Conservation (phyloP, 92 coral and sea anemone genomes). For the Siderastrea siderea region DNA sequence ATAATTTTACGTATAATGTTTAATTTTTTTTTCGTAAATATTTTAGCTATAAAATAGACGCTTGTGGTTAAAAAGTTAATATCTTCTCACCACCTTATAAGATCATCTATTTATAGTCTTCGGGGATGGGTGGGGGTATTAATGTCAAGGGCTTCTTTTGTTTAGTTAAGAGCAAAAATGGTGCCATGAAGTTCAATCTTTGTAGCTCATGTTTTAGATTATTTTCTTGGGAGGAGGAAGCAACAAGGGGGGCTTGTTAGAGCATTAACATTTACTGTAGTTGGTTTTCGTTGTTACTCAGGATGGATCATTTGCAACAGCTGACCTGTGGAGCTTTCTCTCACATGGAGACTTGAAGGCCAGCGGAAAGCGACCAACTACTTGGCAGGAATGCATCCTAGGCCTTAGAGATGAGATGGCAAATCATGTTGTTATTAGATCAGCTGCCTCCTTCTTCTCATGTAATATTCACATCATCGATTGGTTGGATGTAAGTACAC, state of each 20-base stretch:
- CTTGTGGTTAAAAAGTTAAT: not conserved
- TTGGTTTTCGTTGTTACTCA: not conserved
- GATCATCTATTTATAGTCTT: not conserved
- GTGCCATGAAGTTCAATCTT: not conserved
- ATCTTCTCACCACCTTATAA: not conserved
- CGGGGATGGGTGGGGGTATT: not conserved
- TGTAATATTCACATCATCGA: conserved; percentile 65
- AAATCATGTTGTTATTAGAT: conserved; percentile 56
- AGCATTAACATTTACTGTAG: conserved; percentile 2
- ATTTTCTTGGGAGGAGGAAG: not conserved
- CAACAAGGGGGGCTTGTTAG: not conserved
- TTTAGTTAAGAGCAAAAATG: not conserved
- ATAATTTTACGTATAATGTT: not conserved
- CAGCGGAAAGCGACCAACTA: conserved; percentile 45
- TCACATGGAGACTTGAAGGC: conserved; percentile 53
- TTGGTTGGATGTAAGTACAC: conserved; percentile 63
- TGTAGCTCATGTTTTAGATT: not conserved
- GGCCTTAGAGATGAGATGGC: conserved; percentile 72
- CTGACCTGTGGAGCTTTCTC: conserved; percentile 40
- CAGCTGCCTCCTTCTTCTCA: conserved; percentile 63
- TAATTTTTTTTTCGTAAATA: not conserved
- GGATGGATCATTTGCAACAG: conserved; percentile 48
- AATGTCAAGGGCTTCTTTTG: conserved; percentile 4
- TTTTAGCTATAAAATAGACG: not conserved
- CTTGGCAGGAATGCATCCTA: conserved; percentile 64